phyloP scores from a whole-genome alignment of 2,113 vertebrate species.

The Indri indri region DNA sequence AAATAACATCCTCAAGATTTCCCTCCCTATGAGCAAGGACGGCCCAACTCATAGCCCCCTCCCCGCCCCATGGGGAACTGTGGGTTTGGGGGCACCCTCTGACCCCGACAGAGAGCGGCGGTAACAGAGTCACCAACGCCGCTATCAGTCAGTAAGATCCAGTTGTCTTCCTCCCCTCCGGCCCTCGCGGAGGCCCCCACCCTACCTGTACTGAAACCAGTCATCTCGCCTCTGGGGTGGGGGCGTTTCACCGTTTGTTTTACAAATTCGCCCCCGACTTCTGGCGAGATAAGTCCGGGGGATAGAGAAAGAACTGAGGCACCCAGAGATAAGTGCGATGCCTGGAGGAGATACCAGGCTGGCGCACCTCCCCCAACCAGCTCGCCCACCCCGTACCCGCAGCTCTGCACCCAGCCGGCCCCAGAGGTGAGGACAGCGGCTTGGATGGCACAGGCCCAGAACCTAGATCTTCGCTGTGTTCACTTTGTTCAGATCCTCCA shows the following conservation, averaged over 20 bases:
- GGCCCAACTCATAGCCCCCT: neutral
- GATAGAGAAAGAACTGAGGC: conserved; percentile 68
- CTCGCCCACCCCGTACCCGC: neutral
- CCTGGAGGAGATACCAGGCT: conserved; percentile 46
- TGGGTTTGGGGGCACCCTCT: conserved; percentile 56
- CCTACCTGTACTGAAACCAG: conserved; percentile 25
- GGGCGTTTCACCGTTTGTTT: conserved; percentile 74
- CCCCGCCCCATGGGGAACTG: neutral
- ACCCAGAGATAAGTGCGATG: conserved; percentile 68
- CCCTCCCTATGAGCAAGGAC: neutral
- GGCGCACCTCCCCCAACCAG: neutral
- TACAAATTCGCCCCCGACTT: conserved; percentile 75
- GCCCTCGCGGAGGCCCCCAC: neutral
- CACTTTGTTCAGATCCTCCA: neutral
- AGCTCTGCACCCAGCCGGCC: neutral
- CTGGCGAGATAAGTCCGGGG: conserved; percentile 51
- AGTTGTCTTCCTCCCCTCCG: neutral
- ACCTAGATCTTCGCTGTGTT: neutral
- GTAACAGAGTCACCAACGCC: conserved; percentile 56
- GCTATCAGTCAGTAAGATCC: conserved; percentile 31
- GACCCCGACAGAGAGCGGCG: neutral
- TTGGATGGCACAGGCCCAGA: conserved; percentile 2
- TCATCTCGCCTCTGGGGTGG: conserved; percentile 44
- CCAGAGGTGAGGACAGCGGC: neutral
- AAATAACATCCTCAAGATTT: neutral